Percentiles rank a stretch among this genome's conserved stretches.
Evolutionary conservation across 2,113 vertebrate species (phyloP).

Genomic region (Limanda limanda): DNA sequence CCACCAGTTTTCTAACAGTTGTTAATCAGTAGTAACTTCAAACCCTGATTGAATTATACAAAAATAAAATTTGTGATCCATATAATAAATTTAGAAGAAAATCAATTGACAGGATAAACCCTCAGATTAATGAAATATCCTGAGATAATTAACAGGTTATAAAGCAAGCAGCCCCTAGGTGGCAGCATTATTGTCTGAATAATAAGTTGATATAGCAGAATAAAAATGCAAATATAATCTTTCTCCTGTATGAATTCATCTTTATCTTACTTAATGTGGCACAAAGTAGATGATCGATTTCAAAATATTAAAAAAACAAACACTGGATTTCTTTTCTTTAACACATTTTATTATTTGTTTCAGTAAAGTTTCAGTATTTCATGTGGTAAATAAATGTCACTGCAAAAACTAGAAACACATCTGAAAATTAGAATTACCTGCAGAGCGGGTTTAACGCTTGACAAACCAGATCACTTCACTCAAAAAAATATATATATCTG

Average conservation of each 20-base stretch:
- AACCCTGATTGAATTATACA: too few relatives aligned
- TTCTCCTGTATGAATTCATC: too few relatives aligned
- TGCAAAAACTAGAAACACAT: not conserved
- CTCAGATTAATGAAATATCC: not conserved
- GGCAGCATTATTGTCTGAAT: not conserved
- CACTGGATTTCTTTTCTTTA: not conserved
- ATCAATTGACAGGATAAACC: not conserved
- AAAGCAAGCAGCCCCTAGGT: conserved; percentile 25
- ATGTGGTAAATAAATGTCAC: conserved; percentile 8
- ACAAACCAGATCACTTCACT: conserved; percentile 17
- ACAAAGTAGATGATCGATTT: not conserved
- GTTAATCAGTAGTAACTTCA: too few relatives aligned
- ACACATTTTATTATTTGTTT: not conserved
- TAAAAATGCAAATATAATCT: not conserved
- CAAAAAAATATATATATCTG: conserved; percentile 2
- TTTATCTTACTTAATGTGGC: not conserved
- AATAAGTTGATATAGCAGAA: not conserved
- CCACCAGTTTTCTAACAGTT: too few relatives aligned
- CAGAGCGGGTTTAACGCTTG: conserved; percentile 1
- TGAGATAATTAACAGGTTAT: not conserved
- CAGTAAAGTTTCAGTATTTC: not conserved
- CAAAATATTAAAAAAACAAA: not conserved
- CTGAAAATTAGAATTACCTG: conserved; percentile 1
- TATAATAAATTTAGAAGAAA: not conserved
- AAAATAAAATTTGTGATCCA: too few relatives aligned